Conservation (phyloP, 1,140 invertebrate genomes). For the Oscheius sp. region DNA sequence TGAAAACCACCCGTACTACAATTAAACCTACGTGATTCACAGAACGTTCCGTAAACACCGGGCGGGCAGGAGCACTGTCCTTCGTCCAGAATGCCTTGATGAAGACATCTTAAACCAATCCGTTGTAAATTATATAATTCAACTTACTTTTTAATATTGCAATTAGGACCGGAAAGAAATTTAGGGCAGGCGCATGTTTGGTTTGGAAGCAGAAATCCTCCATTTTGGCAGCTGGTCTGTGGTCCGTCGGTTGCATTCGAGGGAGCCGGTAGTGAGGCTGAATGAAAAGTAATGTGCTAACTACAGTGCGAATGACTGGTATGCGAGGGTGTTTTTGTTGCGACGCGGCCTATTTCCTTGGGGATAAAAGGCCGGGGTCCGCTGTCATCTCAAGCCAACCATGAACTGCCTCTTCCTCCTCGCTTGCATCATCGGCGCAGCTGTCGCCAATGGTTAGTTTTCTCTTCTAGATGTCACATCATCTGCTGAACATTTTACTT, state of each 20-base stretch:
- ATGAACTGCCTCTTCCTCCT: too few relatives aligned
- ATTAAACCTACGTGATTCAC: neutral
- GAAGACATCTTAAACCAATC: constrained; percentile 5
- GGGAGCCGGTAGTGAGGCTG: neutral
- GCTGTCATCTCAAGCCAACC: neutral
- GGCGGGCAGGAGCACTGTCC: constrained; percentile 19
- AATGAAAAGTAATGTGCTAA: neutral
- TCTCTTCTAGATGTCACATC: too few relatives aligned
- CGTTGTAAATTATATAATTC: neutral
- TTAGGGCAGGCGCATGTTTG: constrained; percentile 1
- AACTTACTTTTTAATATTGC: constrained; percentile 11
- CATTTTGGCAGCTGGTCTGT: neutral
- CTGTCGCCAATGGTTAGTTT: too few relatives aligned
- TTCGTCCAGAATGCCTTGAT: constrained; percentile 7
- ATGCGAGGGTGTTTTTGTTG: neutral
- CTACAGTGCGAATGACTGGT: neutral
- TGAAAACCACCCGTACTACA: too few relatives aligned
- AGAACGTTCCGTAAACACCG: constrained; percentile 1
- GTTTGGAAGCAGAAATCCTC: constrained; percentile 22
- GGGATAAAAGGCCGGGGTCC: neutral
- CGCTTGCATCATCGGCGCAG: too few relatives aligned
- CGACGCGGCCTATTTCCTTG: neutral
- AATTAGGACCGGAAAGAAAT: constrained; percentile 13
- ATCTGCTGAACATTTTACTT: too few relatives aligned
- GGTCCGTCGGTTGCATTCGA: neutral